These are phyloP conservation scores for Paratrypauchen microcephalus DNA, from an alignment of 2,797 vertebrate species.

Conservation along the genomic window DNA sequence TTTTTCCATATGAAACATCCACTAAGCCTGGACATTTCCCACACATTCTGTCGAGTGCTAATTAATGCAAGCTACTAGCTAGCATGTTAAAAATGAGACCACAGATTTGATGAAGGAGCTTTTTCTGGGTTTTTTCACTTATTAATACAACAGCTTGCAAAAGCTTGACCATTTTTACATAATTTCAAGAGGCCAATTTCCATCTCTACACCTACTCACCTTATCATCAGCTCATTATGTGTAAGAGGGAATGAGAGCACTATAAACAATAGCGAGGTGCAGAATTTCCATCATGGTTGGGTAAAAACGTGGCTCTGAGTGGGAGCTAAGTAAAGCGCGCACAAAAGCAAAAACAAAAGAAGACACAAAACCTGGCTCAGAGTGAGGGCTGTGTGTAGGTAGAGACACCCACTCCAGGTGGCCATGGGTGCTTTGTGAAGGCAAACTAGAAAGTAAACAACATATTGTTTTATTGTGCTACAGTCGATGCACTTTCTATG, in stretches of 20 bases:
- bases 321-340: constrained; percentile 53
- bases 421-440: constrained; percentile 7
- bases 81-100: constrained; percentile 23
- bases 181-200: constrained; percentile 50
- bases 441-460: not conserved
- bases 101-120: constrained; percentile 23
- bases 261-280: constrained; percentile 10
- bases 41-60: constrained; percentile 45
- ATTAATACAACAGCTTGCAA: constrained; percentile 20
- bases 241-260: constrained; percentile 8
- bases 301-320: constrained; percentile 51
- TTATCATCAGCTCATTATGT: constrained; percentile 39
- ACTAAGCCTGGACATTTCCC: constrained; percentile 28
- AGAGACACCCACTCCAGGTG: constrained; percentile 62
- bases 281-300: constrained; percentile 34
- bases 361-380: constrained; percentile 51
- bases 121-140: constrained; percentile 29
- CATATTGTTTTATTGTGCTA: not conserved
- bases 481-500: not conserved
- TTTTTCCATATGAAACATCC: constrained; percentile 31
- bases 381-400: constrained; percentile 59
- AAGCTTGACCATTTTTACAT: constrained; percentile 30
- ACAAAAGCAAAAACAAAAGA: constrained; percentile 57
- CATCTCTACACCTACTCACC: constrained; percentile 41
- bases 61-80: constrained; percentile 41